These are phyloP conservation scores for Mustela lutreola DNA, from an alignment of 2,113 vertebrate species.

Conservation along the genomic window DNA sequence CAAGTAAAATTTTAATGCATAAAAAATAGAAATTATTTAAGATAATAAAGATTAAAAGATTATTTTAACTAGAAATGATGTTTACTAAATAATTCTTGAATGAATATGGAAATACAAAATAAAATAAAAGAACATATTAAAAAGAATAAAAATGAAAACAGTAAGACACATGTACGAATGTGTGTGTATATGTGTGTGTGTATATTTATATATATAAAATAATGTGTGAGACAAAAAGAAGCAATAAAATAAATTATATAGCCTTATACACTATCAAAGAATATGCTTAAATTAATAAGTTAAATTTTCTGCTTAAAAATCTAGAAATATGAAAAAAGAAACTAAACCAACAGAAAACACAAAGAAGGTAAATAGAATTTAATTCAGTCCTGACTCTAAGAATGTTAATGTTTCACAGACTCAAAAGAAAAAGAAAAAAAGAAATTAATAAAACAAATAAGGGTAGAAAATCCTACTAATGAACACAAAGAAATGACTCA, in stretches of 20 bases:
- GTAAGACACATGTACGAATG: neutral
- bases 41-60: neutral
- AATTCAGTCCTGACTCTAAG: neutral
- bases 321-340: neutral
- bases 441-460: neutral
- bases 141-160: slow-evolving; percentile 3
- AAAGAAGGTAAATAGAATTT: neutral
- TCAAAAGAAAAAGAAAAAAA: neutral
- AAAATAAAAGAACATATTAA: neutral
- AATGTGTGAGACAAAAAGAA: neutral
- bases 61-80: neutral
- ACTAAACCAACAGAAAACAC: neutral
- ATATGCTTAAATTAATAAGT: neutral
- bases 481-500: neutral
- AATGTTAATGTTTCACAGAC: neutral
- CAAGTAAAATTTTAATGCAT: neutral
- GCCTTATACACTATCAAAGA: neutral
- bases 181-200: neutral
- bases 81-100: neutral
- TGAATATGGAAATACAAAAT: neutral
- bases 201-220: neutral
- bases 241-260: neutral
- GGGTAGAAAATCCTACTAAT: neutral
- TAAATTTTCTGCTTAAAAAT: neutral
- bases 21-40: neutral